Conservation (phyloP, 2,797 vertebrate species). For the Tragelaphus eurycerus region DNA sequence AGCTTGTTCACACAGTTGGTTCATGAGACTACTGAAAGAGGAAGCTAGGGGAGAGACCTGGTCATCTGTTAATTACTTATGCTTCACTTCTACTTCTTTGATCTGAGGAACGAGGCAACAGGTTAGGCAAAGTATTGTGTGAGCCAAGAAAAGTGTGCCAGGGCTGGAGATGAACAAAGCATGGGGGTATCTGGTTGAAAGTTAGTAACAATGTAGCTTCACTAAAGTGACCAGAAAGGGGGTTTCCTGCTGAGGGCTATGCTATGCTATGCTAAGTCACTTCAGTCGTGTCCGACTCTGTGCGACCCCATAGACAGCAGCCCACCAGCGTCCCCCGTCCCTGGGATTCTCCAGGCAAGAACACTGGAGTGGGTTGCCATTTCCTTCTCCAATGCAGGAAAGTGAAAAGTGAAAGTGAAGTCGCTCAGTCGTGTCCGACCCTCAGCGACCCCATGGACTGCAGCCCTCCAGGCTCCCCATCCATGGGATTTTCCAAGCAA, state of each 20-base stretch:
- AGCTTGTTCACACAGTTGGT: not conserved
- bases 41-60: not conserved
- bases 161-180: not conserved
- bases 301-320: too few relatives aligned
- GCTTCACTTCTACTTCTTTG: not conserved
- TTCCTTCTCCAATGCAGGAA: too few relatives aligned
- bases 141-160: not conserved
- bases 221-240: not conserved
- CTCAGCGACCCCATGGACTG: too few relatives aligned
- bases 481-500: too few relatives aligned
- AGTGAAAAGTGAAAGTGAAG: too few relatives aligned
- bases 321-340: too few relatives aligned
- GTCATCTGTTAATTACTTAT: not conserved
- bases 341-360: too few relatives aligned
- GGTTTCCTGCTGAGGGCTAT: not conserved
- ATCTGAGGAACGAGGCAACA: not conserved
- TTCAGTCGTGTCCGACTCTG: too few relatives aligned
- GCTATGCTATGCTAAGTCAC: too few relatives aligned
- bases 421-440: too few relatives aligned
- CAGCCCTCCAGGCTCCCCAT: too few relatives aligned
- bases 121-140: not conserved
- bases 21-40: not conserved
- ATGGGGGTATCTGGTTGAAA: not conserved
- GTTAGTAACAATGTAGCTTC: not conserved
- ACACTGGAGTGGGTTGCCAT: too few relatives aligned